These are phyloP conservation scores for Trypoxylus dichotomus DNA, from an alignment of 1,140 invertebrate species.

Conservation along the genomic window DNA sequence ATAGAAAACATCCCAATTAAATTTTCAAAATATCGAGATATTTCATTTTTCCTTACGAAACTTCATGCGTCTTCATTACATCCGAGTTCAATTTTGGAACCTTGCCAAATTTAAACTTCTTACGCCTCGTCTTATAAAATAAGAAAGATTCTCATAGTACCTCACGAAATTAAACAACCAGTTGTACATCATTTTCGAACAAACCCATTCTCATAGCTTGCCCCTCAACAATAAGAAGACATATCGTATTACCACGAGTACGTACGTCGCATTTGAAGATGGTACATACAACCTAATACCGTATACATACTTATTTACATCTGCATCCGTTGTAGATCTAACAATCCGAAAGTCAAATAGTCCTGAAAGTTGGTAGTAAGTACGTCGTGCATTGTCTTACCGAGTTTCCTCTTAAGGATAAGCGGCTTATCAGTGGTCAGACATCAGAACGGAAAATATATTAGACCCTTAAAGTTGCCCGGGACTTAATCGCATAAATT, in stretches of 20 bases:
- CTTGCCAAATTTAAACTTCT: too few relatives aligned
- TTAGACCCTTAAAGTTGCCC: constrained; percentile 7
- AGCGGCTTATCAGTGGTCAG: constrained; percentile 11
- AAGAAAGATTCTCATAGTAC: too few relatives aligned
- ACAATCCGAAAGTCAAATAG: constrained; percentile 2
- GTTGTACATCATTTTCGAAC: too few relatives aligned
- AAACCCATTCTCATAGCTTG: too few relatives aligned
- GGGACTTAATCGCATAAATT: constrained; percentile 9
- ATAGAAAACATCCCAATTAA: too few relatives aligned
- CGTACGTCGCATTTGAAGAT: background rate
- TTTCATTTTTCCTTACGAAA: too few relatives aligned
- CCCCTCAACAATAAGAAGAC: background rate
- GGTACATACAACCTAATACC: background rate
- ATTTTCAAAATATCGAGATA: too few relatives aligned
- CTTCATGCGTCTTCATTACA: too few relatives aligned
- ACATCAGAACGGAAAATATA: constrained; percentile 13
- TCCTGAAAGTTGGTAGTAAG: background rate
- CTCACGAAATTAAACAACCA: too few relatives aligned
- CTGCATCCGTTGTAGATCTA: background rate
- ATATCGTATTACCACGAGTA: background rate
- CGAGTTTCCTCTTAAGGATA: background rate
- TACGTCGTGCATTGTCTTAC: constrained; percentile 13
- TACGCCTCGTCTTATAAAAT: too few relatives aligned
- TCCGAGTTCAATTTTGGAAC: too few relatives aligned
- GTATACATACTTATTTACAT: background rate